Conservation (phyloP, 2,797 vertebrate genomes). For the Leontopithecus rosalia region DNA sequence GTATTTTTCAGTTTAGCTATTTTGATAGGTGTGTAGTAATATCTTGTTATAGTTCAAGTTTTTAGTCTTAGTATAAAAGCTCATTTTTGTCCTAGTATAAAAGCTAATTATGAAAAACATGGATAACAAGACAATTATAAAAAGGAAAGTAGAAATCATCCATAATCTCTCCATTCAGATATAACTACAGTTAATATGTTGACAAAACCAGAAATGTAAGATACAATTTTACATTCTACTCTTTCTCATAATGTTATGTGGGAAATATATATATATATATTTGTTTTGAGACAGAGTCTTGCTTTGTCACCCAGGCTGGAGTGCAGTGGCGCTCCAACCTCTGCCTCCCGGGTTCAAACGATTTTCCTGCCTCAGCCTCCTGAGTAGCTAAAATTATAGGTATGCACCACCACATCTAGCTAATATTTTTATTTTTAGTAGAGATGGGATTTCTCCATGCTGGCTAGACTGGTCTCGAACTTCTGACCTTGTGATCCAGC, state of each 20-base stretch:
- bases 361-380: no score
- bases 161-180: background rate
- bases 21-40: background rate
- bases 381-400: no score
- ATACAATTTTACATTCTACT: background rate
- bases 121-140: background rate
- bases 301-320: no score
- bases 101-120: background rate
- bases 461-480: no score
- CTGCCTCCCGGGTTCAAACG: no score
- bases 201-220: constrained; percentile 7
- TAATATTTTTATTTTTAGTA: no score
- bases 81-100: constrained; percentile 35
- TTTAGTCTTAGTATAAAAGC: constrained; percentile 26
- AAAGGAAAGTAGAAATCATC: constrained; percentile 3
- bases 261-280: background rate
- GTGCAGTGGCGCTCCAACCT: no score
- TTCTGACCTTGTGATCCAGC: no score
- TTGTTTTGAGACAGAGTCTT: no score
- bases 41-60: background rate
- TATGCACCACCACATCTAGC: no score
- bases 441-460: no score
- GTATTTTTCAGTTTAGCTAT: background rate
- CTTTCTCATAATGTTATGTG: background rate
- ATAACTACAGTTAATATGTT: background rate